phyloP scores from a whole-genome alignment of 2,888 invertebrate genomes.

The Pseudoips prasinana region DNA sequence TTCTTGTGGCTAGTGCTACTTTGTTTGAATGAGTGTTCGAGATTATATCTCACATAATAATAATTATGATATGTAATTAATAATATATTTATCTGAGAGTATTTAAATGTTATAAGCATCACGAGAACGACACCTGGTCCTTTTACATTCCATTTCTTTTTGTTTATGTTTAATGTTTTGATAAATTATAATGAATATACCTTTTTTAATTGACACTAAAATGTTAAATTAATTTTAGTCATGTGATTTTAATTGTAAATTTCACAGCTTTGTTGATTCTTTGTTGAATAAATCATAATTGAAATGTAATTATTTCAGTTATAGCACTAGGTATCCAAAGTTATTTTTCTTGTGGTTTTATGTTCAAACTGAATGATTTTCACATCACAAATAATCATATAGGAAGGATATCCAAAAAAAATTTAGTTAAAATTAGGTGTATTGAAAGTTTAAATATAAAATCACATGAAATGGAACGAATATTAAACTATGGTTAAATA shows the following conservation, averaged over 20 bases:
- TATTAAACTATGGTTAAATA: constrained; percentile 45
- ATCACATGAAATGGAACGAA: constrained; percentile 56
- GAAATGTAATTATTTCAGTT: constrained; percentile 30
- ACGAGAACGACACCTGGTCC: constrained; percentile 42
- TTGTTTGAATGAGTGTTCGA: constrained; percentile 49
- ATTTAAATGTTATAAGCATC: constrained; percentile 56
- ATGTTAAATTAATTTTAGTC: constrained; percentile 27
- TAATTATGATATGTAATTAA: constrained; percentile 29
- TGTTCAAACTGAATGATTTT: constrained; percentile 38
- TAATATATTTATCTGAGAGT: constrained; percentile 38
- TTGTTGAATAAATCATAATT: constrained; percentile 28
- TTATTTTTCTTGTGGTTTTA: constrained; percentile 53
- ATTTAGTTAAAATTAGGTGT: constrained; percentile 30
- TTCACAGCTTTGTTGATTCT: constrained; percentile 12
- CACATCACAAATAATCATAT: constrained; percentile 15
- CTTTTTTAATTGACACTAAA: constrained; percentile 19
- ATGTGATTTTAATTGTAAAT: constrained; percentile 34
- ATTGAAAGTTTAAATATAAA: constrained; percentile 51
- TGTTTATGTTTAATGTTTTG: constrained; percentile 31
- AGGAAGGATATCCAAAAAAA: constrained; percentile 27
- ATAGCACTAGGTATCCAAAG: constrained; percentile 36
- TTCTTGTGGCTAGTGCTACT: constrained; percentile 56
- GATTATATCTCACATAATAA: constrained; percentile 46
- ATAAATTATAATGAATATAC: constrained; percentile 14
- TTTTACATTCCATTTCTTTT: constrained; percentile 61